Conservation (phyloP, 1,140 invertebrate species). For the Lineus longissimus region DNA sequence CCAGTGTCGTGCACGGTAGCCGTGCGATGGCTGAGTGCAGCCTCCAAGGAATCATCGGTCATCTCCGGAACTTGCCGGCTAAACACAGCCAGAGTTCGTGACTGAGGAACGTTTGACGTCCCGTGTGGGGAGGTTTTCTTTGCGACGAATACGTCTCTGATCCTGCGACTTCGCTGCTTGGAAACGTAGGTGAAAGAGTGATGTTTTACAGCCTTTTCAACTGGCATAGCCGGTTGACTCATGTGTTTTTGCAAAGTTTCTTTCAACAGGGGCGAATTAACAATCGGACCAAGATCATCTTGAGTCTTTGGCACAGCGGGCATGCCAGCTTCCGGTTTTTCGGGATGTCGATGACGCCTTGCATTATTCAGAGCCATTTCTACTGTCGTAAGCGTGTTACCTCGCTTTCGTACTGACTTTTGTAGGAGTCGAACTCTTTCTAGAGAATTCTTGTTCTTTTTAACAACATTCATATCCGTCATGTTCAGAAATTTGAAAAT, state of each 20-base stretch:
- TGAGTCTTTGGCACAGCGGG: background rate
- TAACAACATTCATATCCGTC: background rate
- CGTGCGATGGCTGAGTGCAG: too few relatives aligned
- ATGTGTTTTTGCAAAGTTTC: background rate
- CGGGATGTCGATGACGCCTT: background rate
- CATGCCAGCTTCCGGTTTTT: background rate
- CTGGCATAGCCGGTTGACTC: background rate
- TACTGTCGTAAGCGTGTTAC: background rate
- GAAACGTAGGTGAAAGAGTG: background rate
- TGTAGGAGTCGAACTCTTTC: background rate
- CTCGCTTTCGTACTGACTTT: background rate
- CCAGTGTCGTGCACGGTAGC: too few relatives aligned
- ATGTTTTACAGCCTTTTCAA: background rate
- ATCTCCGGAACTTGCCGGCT: too few relatives aligned
- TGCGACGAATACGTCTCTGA: background rate
- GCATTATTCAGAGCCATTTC: background rate
- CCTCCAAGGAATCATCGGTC: too few relatives aligned
- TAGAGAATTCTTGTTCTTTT: background rate
- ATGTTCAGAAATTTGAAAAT: conserved; percentile 1
- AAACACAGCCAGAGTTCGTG: too few relatives aligned
- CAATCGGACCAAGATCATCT: background rate
- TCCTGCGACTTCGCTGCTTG: background rate
- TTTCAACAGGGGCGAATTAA: background rate
- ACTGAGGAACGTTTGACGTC: too few relatives aligned
- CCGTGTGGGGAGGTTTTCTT: too few relatives aligned